Evolutionary conservation across 2,113 vertebrate species (phyloP), one percentile per base, ranked within the genome.

Genomic region (Aegotheles bennettii): DNA sequence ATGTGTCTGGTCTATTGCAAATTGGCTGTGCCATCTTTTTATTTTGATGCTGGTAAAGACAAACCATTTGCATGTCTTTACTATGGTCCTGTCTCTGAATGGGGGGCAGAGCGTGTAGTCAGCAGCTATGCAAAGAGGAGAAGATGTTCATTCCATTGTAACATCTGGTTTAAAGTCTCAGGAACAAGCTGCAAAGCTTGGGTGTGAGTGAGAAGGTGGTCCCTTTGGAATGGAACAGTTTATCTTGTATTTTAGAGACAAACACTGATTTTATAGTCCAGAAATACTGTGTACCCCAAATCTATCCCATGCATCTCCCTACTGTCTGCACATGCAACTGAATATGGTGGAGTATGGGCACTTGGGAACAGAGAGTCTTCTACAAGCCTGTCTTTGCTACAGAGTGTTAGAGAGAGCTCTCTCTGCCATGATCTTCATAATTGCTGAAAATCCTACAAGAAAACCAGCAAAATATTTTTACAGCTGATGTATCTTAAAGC

Each of bases 281-380:
- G 64, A 48, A 78, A 53, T 40, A 16, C 12, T 24, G 7, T 0
- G 0, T 23, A 33, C 19, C 17, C 48, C 6, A 29, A 59, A 61
- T 31, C 42, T 16, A 6, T 20, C 48, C 43, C 16, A 71, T 23
- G 38, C 24, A 16, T 16, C 13, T 7, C 35, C 29, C 42, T 60
- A 3, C 16, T 18, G 38, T 38, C 42, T 24, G 10, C 33, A 6
- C 4, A 2, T 9, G 11, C 15, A 59, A 5, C 3, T 36, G 45
- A 67, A 61, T 5, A 4, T 0, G 9, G 19, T 56, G 36, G 40
- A 31, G 29, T 9, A 29, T 0, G 2, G 19, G 43, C 29, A 86
- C 36, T 0, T 51, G 56, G 85, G 57, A 47, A 7, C 28, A 24
- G 3, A 11, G 24, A 25, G 25, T 3, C 35, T 50, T 16, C 42